Evolutionary conservation across 2,888 invertebrate species (phyloP), one percentile per base, ranked within the genome.

Genomic region (Chloromyia formosa): DNA sequence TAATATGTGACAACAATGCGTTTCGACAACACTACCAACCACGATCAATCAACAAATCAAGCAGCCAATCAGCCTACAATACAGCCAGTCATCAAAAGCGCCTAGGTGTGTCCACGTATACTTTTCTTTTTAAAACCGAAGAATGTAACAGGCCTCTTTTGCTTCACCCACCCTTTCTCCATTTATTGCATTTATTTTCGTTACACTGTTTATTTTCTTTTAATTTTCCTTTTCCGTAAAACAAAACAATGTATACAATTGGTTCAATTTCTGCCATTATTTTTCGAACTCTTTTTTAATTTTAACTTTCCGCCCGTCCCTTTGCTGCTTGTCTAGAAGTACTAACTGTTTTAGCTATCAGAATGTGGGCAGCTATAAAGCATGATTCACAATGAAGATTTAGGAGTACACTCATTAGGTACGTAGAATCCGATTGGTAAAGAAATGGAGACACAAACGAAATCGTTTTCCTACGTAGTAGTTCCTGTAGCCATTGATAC

Each of bases 71-170:
- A 74, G 68, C 27, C 35, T 22, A 71, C 53, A 49, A 68, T 49
- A 16, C 61, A 61, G 61, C 64, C 64, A 73, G 27, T 27, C 62
- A 74, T 66, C 74, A 74, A 75, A 35, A 75, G 76, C 78, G 76
- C 77, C 77, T 78, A 78, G 78, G 78, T 78, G 76, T 78, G 78
- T 78, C 78, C 76, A 68, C 53, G 40, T 35, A 35, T 35, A 35
- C 3, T 35, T 35, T 7, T 60, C 62, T 73, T 66, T 75, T 74
- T 49, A 49, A 12, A 49, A 49, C 2, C 12, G 60, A 40, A 56
- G 14, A 56, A 71, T 56, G 18, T 66, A 40, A 40, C 40, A 74
- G 74, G 74, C 74, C 74, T 53, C 56, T 66, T 35, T 35, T 58
- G 35, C 56, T 58, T 71, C 20, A 23, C 35, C 56, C 20, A 18